A percentile compares a stretch with the other conserved stretches of the same genome.
Evolutionary conservation across 2,113 vertebrate species (phyloP).

Genomic region (Galeopterus variegatus): DNA sequence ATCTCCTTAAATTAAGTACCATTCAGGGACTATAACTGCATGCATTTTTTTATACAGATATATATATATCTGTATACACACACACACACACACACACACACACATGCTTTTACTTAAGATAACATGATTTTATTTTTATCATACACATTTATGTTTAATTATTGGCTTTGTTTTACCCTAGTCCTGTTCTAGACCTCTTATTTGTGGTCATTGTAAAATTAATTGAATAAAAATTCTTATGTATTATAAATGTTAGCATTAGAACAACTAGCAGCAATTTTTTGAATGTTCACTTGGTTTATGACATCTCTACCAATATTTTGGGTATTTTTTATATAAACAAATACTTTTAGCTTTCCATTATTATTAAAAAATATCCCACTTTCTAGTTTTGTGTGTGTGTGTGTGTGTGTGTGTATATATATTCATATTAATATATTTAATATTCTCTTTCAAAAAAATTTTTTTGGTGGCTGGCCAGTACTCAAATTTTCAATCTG

Average conservation of each 20-base stretch:
- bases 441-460: neutral
- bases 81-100: neutral
- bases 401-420: too few species aligned
- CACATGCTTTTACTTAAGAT: neutral
- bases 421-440: too few species aligned
- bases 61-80: neutral
- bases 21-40: accelerated
- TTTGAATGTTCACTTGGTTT: neutral
- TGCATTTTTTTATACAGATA: neutral
- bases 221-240: neutral
- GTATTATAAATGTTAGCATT: neutral
- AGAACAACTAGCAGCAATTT: neutral
- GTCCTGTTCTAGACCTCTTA: neutral
- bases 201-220: neutral
- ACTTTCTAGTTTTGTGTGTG: neutral
- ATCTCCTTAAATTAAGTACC: neutral
- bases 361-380: neutral
- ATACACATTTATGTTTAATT: neutral
- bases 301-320: neutral
- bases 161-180: neutral
- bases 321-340: neutral
- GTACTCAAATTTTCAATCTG: neutral
- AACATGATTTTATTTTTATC: neutral
- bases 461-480: too few species aligned
- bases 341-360: neutral